Evolutionary conservation across 2,113 vertebrate genomes (phyloP).

Genomic region (Uropsilus gracilis): DNA sequence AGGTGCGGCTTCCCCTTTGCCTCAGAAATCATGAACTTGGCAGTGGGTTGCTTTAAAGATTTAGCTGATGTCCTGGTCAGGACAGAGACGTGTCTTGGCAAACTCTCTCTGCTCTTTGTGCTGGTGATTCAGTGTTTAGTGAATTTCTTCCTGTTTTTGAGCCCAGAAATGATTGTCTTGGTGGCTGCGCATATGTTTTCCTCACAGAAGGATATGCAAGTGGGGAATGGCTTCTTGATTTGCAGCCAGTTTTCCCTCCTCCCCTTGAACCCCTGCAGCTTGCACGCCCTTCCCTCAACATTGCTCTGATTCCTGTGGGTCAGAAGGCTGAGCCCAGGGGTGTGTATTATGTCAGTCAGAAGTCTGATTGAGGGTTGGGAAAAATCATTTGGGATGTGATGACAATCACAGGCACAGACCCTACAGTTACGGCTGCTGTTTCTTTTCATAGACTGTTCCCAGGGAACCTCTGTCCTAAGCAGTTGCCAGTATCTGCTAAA

Average conservation of each 20-base stretch:
- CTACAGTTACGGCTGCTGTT: constrained; percentile 28
- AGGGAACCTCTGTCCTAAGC: background rate
- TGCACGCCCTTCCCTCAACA: background rate
- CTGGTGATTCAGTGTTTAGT: constrained; percentile 68
- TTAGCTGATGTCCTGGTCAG: background rate
- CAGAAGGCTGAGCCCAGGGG: background rate
- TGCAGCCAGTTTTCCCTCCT: background rate
- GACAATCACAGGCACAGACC: constrained; percentile 26
- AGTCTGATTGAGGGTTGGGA: constrained; percentile 53
- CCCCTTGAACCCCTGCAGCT: background rate
- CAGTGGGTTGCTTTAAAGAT: background rate
- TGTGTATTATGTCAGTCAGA: background rate
- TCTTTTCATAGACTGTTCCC: constrained; percentile 47
- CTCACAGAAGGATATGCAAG: background rate
- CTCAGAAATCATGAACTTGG: background rate
- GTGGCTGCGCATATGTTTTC: constrained; percentile 74
- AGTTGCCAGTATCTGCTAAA: constrained; percentile 18
- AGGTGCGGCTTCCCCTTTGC: background rate
- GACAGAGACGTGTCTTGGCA: constrained; percentile 65
- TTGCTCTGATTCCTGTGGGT: constrained; percentile 8
- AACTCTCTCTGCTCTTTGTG: constrained; percentile 64
- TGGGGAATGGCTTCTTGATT: constrained; percentile 44
- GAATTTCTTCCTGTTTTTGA: constrained; percentile 81
- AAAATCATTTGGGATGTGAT: constrained; percentile 28
- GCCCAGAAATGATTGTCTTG: constrained; percentile 75